phyloP scores from a whole-genome alignment of 92 coral and sea anemone genomes.

The Nematostella vectensis region DNA sequence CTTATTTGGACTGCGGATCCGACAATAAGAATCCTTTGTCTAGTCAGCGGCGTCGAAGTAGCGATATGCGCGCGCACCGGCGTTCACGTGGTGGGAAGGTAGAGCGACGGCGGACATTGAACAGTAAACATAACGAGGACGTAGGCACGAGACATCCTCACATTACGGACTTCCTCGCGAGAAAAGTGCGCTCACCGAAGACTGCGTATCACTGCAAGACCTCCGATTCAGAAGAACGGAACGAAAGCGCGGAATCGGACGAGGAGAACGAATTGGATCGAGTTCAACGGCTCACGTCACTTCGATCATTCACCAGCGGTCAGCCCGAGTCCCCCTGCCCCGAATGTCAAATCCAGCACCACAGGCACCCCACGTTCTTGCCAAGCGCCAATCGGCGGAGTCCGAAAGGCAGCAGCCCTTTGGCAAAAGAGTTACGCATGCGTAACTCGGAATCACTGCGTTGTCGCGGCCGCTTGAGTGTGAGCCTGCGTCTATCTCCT shows the following conservation, averaged over 20 bases:
- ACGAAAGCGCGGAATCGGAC: slow-evolving; percentile 24
- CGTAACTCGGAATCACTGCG: slow-evolving; percentile 42
- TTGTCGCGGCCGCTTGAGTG: slow-evolving; percentile 18
- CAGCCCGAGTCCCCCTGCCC: slow-evolving; percentile 38
- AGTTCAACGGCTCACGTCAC: slow-evolving; percentile 24
- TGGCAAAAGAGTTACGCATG: slow-evolving; percentile 31
- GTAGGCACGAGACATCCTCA: slow-evolving; percentile 22
- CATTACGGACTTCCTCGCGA: slow-evolving; percentile 22
- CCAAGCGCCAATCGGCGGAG: slow-evolving; percentile 8
- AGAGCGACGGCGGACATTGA: neutral
- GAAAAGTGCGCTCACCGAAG: slow-evolving; percentile 4
- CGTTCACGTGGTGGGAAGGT: neutral
- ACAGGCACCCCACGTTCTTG: slow-evolving; percentile 20
- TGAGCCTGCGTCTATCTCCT: slow-evolving; percentile 21
- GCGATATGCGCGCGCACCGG: neutral
- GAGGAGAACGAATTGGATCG: slow-evolving; percentile 24
- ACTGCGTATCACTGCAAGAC: slow-evolving; percentile 4
- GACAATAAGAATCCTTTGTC: neutral
- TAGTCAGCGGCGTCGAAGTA: slow-evolving; percentile 7
- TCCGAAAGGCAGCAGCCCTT: slow-evolving; percentile 17
- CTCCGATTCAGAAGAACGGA: slow-evolving; percentile 8
- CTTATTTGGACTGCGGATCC: slow-evolving; percentile 1
- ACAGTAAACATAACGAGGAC: slow-evolving; percentile 8
- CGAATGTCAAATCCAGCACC: slow-evolving; percentile 47
- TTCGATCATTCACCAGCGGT: slow-evolving; percentile 39